phyloP scores from a whole-genome alignment of 2,888 invertebrate species.

The Parelbella ahira region DNA sequence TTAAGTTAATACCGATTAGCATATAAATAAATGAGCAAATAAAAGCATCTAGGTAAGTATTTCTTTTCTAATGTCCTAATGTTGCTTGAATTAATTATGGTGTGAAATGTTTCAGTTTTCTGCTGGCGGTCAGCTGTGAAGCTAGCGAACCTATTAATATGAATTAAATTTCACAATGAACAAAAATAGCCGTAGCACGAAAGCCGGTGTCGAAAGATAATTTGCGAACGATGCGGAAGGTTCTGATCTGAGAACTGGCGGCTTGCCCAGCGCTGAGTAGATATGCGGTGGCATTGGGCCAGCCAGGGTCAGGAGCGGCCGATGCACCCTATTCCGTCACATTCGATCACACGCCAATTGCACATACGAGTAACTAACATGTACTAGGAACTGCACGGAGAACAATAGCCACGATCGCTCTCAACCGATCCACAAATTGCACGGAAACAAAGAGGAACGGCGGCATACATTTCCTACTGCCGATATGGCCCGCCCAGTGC shows the following conservation, averaged over 20 bases:
- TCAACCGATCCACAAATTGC: constrained; percentile 7
- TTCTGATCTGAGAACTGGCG: constrained; percentile 52
- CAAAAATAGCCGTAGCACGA: constrained; percentile 37
- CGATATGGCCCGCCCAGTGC: constrained; percentile 3
- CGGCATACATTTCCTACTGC: constrained; percentile 7
- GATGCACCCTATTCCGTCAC: constrained; percentile 62
- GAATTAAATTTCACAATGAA: constrained; percentile 1
- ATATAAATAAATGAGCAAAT: too few species aligned
- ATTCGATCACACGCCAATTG: constrained; percentile 37
- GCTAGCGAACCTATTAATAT: background rate
- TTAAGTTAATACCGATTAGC: too few species aligned
- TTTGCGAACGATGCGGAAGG: constrained; percentile 72
- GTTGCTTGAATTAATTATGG: too few species aligned
- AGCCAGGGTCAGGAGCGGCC: constrained; percentile 79
- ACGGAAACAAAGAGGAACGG: constrained; percentile 11
- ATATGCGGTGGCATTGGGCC: constrained; percentile 75
- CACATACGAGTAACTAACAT: constrained; percentile 29
- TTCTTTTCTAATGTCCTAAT: too few species aligned
- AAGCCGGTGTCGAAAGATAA: constrained; percentile 49
- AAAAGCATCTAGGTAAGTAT: too few species aligned
- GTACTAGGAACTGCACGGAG: constrained; percentile 13
- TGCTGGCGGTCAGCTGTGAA: too few species aligned
- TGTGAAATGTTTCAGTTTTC: too few species aligned
- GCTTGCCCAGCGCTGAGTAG: constrained; percentile 51
- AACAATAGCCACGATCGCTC: constrained; percentile 21